Base-by-base conservation (phyloP, 1,140 invertebrate species). In the Diorhabda elongata region DNA sequence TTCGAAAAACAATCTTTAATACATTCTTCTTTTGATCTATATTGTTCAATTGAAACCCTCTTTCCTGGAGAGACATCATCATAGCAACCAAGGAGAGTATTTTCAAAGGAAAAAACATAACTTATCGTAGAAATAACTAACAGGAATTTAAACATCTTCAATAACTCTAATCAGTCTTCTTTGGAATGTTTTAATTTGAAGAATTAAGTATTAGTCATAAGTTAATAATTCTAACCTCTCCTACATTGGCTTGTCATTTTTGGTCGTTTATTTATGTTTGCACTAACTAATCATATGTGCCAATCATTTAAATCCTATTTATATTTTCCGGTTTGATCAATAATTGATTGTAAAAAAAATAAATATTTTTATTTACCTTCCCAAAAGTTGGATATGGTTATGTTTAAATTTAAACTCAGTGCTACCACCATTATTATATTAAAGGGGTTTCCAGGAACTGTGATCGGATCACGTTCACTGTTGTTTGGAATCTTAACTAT, bases 21-120 rank as follows among this genome's bases (percentile, higher is more conserved):
- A 67, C 77, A 78, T 42, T 72, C 66, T 4, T 62, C 68, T 41
- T 58, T 63, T 67, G 58, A 67, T 9, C 66, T 66, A 59, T 58
- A 42, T 41, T 69, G 69, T 42, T 68, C 56, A 11, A 74, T 58
- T 44, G 58, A 44, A 52, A 69, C 67, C 8, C 68, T 69, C 61
- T 72, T 71, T 26, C 44, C 47, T 44, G 62, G 65, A 6, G 69
- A 61, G 11, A 69, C 63, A 43, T 74, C 68, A 65, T 68, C 69
- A 61, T 72, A 78, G 71, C 76, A 78, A 56, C 76, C 76, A 44
- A 75, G 59, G 61, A 75, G 69, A 4, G 70, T 69, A 57, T 66
- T 67, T 52, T 71, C 66, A 44, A 69, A 61, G 3, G 69, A 59
- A 43, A 59, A 59, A 44, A 47, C 58, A 58, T 7, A 5, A 52